phyloP scores from a whole-genome alignment of 2,888 invertebrate genomes.

The Sphecodes monilicornis region DNA sequence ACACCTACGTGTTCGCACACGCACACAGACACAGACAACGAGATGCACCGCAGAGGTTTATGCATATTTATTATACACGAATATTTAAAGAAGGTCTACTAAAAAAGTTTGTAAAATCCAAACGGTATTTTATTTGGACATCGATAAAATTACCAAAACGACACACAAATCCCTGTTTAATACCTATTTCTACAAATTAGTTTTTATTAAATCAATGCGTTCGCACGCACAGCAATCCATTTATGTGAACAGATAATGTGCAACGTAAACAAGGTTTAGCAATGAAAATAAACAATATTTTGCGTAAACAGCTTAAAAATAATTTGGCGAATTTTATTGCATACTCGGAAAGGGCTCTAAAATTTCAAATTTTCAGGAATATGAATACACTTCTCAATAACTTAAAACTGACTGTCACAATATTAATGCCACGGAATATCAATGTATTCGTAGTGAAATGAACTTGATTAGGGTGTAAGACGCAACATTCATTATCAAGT shows the following conservation, averaged over 20 bases:
- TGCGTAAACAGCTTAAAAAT: not conserved
- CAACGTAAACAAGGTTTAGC: not conserved
- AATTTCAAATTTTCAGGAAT: not conserved
- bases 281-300: not conserved
- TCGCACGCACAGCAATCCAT: not conserved
- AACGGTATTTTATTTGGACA: not conserved
- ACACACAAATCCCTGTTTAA: not conserved
- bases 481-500: too few relatives aligned
- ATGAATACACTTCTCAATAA: not conserved
- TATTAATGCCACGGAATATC: not conserved
- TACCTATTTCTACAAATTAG: not conserved
- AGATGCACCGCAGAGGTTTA: not conserved
- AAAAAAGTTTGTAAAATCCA: not conserved
- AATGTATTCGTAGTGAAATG: not conserved
- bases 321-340: not conserved
- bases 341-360: too few relatives aligned
- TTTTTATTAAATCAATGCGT: not conserved
- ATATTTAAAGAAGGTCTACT: not conserved
- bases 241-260: not conserved
- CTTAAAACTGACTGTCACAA: not conserved
- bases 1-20: not conserved
- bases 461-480: too few relatives aligned
- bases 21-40: not conserved
- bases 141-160: not conserved
- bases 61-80: slow-evolving; percentile 2